Evolutionary conservation across 2,888 invertebrate species (phyloP), one percentile per base, ranked within the genome.

Genomic region (Zootermopsis nevadensis): DNA sequence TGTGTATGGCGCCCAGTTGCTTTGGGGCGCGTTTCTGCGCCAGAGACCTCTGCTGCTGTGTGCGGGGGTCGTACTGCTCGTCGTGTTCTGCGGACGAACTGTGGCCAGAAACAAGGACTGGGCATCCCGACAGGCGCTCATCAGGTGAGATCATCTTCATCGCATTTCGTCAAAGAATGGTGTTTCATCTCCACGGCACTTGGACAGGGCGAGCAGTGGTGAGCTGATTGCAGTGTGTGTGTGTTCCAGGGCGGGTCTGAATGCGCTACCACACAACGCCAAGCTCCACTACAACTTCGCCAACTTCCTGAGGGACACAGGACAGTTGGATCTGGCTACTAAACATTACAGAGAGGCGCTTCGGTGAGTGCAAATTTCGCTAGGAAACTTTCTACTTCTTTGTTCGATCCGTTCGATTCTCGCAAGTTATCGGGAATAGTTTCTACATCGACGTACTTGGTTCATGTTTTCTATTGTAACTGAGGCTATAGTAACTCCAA

Each of bases 261-360:
- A 93, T 86, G 94, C 94, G 24, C 89, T 96, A 81, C 97, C 97
- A 0, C 94, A 95, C 90, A 97, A 97, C 89, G 96, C 97, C 83
- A 97, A 97, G 90, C 94, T 96, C 90, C 96, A 97, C 90, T 97
- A 96, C 91, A 97, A 97, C 91, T 96, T 95, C 88, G 97, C 94
- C 76, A 97, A 97, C 91, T 94, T 95, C 89, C 91, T 96, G 86
- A 93, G 95, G 88, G 96, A 97, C 89, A 92, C 93, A 74, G 94
- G 94, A 67, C 92, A 94, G 87, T 93, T 93, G 84, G 94, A 94
- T 86, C 91, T 92, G 85, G 96, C 97, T 33, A 93, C 94, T 86
- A 90, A 92, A 86, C 96, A 96, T 90, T 97, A 97, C 90, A 93
- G 93, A 87, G 93, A 93, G 88, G 95, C 97, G 38, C 90, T 97